These are phyloP conservation scores for Microtus montanus DNA, from an alignment of 2,113 vertebrate species.

Conservation along the genomic window DNA sequence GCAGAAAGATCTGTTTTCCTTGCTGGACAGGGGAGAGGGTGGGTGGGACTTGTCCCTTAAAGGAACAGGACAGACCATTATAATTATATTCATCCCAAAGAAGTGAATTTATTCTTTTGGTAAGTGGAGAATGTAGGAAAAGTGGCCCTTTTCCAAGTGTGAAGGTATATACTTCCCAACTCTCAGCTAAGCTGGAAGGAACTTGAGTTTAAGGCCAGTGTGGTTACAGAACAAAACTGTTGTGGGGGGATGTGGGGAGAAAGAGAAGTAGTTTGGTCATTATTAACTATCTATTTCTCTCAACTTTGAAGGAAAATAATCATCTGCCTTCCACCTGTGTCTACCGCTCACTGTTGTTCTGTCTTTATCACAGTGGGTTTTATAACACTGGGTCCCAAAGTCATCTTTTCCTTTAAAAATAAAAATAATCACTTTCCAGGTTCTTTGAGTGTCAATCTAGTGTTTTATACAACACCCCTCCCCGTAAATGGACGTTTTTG, in stretches of 20 bases:
- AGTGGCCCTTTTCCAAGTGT: not conserved
- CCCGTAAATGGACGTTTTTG: not conserved
- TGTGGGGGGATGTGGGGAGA: not conserved
- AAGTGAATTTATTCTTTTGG: not conserved
- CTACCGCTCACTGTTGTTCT: not conserved
- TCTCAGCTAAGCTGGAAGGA: not conserved
- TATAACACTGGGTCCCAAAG: not conserved
- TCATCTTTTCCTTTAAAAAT: not conserved
- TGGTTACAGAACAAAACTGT: not conserved
- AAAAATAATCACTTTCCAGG: not conserved
- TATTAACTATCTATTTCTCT: not conserved
- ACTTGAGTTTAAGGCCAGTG: not conserved
- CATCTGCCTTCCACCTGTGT: not conserved
- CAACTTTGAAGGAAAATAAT: not conserved
- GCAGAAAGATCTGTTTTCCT: too few species aligned
- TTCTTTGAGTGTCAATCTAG: not conserved
- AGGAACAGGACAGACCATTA: too few species aligned
- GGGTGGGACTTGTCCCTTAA: too few species aligned
- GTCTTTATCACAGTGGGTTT: not conserved
- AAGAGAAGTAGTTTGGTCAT: not conserved
- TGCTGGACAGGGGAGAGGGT: too few species aligned
- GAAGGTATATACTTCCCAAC: not conserved
- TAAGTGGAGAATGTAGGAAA: not conserved
- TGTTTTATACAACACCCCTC: slow-evolving; percentile 7
- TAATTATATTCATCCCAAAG: not conserved